A percentile compares a stretch with the other conserved stretches of the same genome.
Conservation (phyloP, 2,797 vertebrate genomes). For the Lates japonicus region DNA sequence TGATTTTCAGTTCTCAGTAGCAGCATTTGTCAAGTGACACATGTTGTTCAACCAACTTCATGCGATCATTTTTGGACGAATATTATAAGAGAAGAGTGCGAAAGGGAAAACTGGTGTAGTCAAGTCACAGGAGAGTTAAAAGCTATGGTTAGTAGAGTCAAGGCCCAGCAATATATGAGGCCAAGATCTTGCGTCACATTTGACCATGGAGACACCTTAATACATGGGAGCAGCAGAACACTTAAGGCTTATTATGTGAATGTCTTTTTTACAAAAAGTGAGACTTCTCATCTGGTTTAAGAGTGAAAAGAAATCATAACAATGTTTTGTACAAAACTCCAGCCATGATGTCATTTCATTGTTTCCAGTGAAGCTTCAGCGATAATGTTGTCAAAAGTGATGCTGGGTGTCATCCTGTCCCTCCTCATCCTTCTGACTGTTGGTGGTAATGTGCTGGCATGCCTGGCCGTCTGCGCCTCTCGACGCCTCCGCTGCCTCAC, state of each 20-base stretch:
- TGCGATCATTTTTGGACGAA: neutral
- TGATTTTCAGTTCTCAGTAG: slow-evolving; percentile 16
- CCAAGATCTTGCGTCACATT: neutral
- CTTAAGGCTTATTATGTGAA: neutral
- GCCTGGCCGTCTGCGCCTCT: slow-evolving; percentile 91
- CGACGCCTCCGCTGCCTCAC: slow-evolving; percentile 93
- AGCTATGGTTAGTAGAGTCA: neutral
- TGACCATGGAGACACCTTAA: slow-evolving; percentile 14
- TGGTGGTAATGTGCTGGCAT: slow-evolving; percentile 94
- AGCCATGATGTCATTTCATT: slow-evolving; percentile 25
- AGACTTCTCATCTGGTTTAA: slow-evolving; percentile 4
- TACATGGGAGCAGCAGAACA: neutral
- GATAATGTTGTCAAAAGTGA: slow-evolving; percentile 79
- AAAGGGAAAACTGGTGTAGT: neutral
- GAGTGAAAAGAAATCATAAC: slow-evolving; percentile 14
- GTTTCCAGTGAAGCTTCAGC: slow-evolving; percentile 76
- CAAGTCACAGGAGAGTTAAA: neutral
- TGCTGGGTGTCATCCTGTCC: slow-evolving; percentile 83
- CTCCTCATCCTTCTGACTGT: slow-evolving; percentile 92
- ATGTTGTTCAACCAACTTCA: neutral
- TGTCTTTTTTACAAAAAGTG: slow-evolving; percentile 8
- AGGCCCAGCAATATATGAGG: neutral
- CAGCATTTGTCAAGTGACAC: slow-evolving; percentile 16
- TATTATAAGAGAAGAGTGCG: neutral
- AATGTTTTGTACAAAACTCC: slow-evolving; percentile 24